These are phyloP conservation scores for Argyrosomus regius DNA, from an alignment of 2,797 vertebrate species.

Conservation along the genomic window DNA sequence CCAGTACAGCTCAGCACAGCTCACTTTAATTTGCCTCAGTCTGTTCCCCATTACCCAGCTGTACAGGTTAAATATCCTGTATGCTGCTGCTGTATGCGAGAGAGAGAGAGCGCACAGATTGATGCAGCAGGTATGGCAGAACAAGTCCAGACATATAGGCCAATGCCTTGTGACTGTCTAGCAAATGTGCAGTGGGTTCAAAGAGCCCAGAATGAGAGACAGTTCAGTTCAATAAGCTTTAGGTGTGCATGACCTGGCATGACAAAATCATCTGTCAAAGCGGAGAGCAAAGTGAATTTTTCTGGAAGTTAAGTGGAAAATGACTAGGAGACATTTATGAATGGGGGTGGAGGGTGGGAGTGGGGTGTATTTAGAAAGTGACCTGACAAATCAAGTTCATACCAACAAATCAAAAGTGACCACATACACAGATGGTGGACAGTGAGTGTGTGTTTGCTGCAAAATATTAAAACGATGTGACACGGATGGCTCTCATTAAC, in stretches of 20 bases:
- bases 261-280: conserved; percentile 40
- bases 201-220: conserved; percentile 24
- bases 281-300: neutral
- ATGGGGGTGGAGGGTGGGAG: neutral
- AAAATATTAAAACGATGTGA: neutral
- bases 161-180: conserved; percentile 49
- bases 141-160: conserved; percentile 78
- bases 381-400: neutral
- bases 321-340: neutral
- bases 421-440: neutral
- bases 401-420: neutral
- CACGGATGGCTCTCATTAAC: neutral
- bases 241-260: conserved; percentile 50
- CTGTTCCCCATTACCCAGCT: conserved; percentile 64
- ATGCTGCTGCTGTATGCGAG: conserved; percentile 39
- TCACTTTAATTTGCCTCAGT: conserved; percentile 54
- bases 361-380: neutral
- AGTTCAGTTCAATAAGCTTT: conserved; percentile 58
- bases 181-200: conserved; percentile 61
- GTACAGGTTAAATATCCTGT: conserved; percentile 49
- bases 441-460: neutral
- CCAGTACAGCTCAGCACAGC: conserved; percentile 39
- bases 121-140: conserved; percentile 76
- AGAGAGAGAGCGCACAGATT: conserved; percentile 30
- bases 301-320: conserved; percentile 12